Base-by-base conservation (phyloP, 2,113 vertebrate species). In the Ophthalmolycus amberensis region DNA sequence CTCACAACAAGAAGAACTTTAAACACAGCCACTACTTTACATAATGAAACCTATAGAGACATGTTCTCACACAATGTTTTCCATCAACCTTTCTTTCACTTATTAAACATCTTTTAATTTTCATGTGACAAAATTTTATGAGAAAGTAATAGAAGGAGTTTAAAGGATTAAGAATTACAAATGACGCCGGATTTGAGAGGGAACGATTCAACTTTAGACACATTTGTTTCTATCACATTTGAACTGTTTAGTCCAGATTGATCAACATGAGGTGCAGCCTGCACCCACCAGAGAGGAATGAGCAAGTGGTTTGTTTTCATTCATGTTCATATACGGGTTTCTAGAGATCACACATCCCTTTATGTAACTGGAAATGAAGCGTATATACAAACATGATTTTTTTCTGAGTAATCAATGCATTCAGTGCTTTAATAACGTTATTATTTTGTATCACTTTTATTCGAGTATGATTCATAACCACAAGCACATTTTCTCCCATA, bases 131-230 rank as follows among this genome's bases (percentile, higher is more conserved):
- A 59, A 50, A 63, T 18, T 0, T 25, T 44, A 64, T 7, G 40
- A 42, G 40, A 42, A 42, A 42, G 40, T 16, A 16, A 48, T 16
- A 18, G 4, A 48, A 46, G 16, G 12, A 48, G 15, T 16, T 0
- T 66, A 77, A 74, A 40, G 63, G 79, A 82, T 82, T 82, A 62
- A 65, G 62, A 66, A 25, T 80, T 68, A 88, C 22, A 59, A 64
- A 77, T 29, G 58, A 32, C 9, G 18, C 7, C 8, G 50, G 69
- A 77, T 83, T 83, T 62, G 8, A 22, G 60, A 46, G 29, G 12
- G 38, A 18, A 60, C 59, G 46, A 75, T 29, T 56, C 15, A 58
- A 34, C 71, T 59, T 65, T 32, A 58, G 32, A 40, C 14, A 11
- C 27, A 64, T 25, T 27, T 38, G 9, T 66, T 76, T 37, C 16